Evolutionary conservation across 2,113 vertebrate species (phyloP).

Genomic region (Setophaga kirtlandii): DNA sequence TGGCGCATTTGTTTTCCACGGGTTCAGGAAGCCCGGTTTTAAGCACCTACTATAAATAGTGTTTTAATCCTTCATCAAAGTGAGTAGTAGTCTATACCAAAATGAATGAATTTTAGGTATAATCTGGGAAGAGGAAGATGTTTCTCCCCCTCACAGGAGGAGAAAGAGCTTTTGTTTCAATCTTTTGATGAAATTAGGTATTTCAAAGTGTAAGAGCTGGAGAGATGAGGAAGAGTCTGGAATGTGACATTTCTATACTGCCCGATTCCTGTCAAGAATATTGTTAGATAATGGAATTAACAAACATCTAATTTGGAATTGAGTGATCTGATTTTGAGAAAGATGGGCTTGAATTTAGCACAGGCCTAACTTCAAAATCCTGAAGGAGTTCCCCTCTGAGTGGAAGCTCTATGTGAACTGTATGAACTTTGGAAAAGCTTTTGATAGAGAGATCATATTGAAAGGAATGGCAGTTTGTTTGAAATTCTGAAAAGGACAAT

Average conservation of each 20-base stretch:
- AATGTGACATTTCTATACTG: neutral
- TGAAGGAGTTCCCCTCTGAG: neutral
- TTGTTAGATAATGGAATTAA: neutral
- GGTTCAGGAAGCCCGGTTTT: constrained; percentile 52
- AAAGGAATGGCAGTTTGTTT: neutral
- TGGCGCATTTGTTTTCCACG: constrained; percentile 49
- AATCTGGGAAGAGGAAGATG: constrained; percentile 26
- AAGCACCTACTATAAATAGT: constrained; percentile 61
- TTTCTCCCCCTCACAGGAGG: neutral
- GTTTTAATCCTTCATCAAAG: constrained; percentile 54
- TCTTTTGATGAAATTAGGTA: neutral
- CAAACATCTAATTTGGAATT: neutral
- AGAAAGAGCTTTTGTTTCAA: constrained; percentile 7
- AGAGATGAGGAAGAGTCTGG: neutral
- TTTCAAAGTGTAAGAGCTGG: neutral
- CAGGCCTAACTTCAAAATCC: neutral
- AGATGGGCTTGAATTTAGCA: neutral
- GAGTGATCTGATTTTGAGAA: neutral
- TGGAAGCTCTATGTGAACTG: neutral
- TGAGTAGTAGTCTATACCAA: neutral
- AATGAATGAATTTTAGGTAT: constrained; percentile 25
- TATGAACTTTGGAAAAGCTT: neutral
- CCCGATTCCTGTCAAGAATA: neutral
- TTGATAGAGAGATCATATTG: neutral
- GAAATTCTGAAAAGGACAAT: neutral